Evolutionary conservation across 2,797 vertebrate genomes (phyloP).

Genomic region (Spinibarbus caldwelli): DNA sequence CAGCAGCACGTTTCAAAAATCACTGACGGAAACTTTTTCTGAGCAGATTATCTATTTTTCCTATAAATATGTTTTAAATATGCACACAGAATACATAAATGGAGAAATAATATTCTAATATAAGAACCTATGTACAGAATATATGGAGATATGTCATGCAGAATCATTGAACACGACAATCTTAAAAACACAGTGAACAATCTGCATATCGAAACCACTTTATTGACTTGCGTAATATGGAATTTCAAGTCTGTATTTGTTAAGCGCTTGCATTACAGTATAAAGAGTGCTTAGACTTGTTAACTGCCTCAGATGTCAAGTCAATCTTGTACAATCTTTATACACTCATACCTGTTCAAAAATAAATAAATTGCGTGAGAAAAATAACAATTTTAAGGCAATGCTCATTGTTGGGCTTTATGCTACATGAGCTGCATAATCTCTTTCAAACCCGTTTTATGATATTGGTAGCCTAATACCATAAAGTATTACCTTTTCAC

Average conservation of each 20-base stretch:
- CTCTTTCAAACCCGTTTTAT: not conserved
- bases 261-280: not conserved
- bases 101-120: not conserved
- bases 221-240: not conserved
- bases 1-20: not conserved
- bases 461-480: not conserved
- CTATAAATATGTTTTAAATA: not conserved
- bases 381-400: not conserved
- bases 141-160: not conserved
- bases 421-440: not conserved
- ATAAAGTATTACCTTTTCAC: not conserved
- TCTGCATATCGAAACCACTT: too few species aligned
- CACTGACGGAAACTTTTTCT: not conserved
- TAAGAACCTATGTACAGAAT: too few species aligned
- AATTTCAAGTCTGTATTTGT: conserved; percentile 18
- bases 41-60: not conserved
- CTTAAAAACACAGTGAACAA: too few species aligned
- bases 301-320: not conserved
- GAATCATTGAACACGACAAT: not conserved
- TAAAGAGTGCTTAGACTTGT: not conserved
- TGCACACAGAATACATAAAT: not conserved
- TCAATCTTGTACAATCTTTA: not conserved
- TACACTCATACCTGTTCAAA: not conserved
- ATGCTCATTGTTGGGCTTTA: conserved; percentile 1
- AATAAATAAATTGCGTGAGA: conserved; percentile 21